Conservation (phyloP, 2,797 vertebrate species). For the Brotogeris chrysoptera region DNA sequence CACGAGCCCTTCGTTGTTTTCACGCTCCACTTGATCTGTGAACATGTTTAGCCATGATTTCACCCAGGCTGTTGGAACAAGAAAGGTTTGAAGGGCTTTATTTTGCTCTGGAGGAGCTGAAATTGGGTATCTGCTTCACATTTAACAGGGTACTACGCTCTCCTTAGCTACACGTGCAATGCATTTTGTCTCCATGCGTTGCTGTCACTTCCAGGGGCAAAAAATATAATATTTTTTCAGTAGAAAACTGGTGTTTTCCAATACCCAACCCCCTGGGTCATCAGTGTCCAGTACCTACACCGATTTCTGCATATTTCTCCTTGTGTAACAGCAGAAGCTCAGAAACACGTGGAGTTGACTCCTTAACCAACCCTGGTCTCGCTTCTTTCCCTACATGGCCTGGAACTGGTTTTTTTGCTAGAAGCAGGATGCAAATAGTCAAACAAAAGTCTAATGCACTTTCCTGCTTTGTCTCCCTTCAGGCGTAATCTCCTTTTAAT, state of each 20-base stretch:
- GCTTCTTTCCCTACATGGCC: background rate
- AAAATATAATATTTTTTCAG: background rate
- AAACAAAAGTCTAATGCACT: background rate
- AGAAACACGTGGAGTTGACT: background rate
- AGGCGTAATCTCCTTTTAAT: background rate
- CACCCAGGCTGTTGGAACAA: background rate
- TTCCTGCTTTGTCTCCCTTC: background rate
- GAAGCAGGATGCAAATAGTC: background rate
- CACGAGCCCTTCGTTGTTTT: background rate
- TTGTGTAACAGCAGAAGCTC: background rate
- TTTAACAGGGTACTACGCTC: accelerated
- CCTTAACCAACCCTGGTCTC: background rate
- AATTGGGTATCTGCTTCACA: accelerated
- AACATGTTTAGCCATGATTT: accelerated
- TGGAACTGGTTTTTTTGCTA: background rate
- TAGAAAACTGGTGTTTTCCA: background rate
- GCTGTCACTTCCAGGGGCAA: background rate
- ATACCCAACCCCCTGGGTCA: background rate
- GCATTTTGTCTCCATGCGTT: background rate
- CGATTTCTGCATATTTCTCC: accelerated
- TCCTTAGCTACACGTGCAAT: accelerated
- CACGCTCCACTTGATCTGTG: background rate
- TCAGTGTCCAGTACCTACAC: accelerated
- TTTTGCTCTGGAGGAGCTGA: background rate
- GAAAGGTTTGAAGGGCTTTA: background rate